Percentiles rank a stretch among this genome's conserved stretches.
These are phyloP conservation scores for Cromileptes altivelis DNA, from an alignment of 2,113 vertebrate species.

Conservation along the genomic window DNA sequence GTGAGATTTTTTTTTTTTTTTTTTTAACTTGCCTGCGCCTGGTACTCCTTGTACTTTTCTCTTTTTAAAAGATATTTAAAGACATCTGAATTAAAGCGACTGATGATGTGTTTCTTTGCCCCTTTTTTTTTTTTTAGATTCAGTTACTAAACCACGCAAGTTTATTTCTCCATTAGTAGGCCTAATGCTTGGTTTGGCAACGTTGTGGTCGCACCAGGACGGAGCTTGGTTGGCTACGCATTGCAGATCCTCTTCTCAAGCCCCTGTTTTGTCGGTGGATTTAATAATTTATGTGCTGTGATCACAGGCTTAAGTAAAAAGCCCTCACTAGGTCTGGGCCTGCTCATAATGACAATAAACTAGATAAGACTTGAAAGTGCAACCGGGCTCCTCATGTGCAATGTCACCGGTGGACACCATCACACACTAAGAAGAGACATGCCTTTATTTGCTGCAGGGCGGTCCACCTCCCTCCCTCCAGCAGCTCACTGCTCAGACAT, in stretches of 20 bases:
- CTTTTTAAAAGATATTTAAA: neutral
- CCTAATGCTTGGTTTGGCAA: slow-evolving; percentile 43
- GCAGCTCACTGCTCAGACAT: slow-evolving; percentile 32
- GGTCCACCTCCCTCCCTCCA: slow-evolving; percentile 48
- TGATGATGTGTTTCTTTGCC: neutral
- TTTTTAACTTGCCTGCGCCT: neutral
- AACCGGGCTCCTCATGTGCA: slow-evolving; percentile 36
- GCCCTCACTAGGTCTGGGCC: slow-evolving; percentile 10
- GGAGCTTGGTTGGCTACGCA: slow-evolving; percentile 84
- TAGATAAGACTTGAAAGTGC: slow-evolving; percentile 48
- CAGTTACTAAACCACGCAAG: neutral
- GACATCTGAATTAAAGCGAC: neutral
- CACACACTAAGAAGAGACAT: slow-evolving; percentile 23
- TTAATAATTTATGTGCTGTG: slow-evolving; percentile 67
- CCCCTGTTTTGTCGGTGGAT: slow-evolving; percentile 58
- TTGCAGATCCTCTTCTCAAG: slow-evolving; percentile 88
- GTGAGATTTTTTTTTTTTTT: neutral
- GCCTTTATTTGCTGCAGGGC: slow-evolving; percentile 75
- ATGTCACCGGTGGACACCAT: slow-evolving; percentile 47
- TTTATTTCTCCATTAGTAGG: slow-evolving; percentile 4
- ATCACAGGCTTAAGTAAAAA: slow-evolving; percentile 35
- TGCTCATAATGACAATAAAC: slow-evolving; percentile 3
- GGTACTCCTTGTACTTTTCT: slow-evolving; percentile 17
- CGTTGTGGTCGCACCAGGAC: slow-evolving; percentile 44
- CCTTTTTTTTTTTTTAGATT: neutral